Evolutionary conservation across 2,113 vertebrate genomes (phyloP).

Genomic region (Tricholaema leucomelas): DNA sequence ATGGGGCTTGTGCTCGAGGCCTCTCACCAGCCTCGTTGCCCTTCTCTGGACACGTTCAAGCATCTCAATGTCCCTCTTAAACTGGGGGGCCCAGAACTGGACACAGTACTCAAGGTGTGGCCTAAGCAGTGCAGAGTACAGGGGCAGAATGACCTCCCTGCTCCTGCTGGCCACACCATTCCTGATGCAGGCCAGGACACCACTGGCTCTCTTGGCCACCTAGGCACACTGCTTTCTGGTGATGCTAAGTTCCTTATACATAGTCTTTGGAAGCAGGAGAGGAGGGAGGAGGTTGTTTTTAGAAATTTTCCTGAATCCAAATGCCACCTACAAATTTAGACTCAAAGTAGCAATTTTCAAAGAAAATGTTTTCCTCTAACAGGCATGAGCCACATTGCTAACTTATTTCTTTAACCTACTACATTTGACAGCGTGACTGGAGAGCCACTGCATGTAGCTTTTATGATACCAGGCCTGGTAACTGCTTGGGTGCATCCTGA

Average conservation of each 20-base stretch:
- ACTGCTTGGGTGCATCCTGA: neutral
- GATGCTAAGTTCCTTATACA: neutral
- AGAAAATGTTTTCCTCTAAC: neutral
- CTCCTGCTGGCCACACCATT: too few relatives aligned
- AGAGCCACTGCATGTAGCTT: fast-evolving
- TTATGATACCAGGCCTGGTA: neutral
- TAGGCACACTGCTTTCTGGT: too few relatives aligned
- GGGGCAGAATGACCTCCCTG: too few relatives aligned
- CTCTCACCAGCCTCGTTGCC: too few relatives aligned
- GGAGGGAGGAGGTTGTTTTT: neutral
- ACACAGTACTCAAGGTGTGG: too few relatives aligned
- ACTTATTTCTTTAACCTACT: neutral
- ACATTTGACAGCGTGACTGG: neutral
- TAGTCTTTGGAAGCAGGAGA: neutral
- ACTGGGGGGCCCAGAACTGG: too few relatives aligned
- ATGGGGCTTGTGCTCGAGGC: too few relatives aligned
- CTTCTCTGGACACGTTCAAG: too few relatives aligned
- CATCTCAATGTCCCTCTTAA: too few relatives aligned
- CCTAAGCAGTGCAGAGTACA: too few relatives aligned
- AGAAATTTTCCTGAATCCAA: neutral
- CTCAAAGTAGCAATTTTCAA: neutral
- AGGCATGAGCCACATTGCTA: neutral
- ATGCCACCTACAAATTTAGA: neutral
- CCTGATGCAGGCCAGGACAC: too few relatives aligned
- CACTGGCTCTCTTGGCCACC: too few relatives aligned